Conservation (phyloP, 2,113 vertebrate genomes). For the Trichechus manatus region DNA sequence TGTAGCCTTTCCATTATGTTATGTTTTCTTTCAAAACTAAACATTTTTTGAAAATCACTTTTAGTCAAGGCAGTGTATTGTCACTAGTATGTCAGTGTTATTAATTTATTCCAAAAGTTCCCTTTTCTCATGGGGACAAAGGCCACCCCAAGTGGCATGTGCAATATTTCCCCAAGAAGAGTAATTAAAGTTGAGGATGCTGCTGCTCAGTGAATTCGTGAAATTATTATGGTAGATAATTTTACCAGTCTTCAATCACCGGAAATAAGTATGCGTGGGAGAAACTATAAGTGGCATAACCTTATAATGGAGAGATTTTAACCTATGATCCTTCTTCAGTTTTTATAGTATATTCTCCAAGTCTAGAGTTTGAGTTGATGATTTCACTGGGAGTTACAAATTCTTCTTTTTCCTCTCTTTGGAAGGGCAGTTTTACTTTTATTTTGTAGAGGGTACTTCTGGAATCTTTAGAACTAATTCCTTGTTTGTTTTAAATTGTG, state of each 20-base stretch:
- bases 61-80: not conserved
- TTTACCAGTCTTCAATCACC: not conserved
- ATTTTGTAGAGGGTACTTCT: not conserved
- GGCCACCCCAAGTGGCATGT: not conserved
- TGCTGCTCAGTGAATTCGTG: not conserved
- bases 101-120: not conserved
- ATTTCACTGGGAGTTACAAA: not conserved
- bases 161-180: not conserved
- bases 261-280: not conserved
- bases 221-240: not conserved
- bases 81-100: not conserved
- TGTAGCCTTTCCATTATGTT: not conserved
- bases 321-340: not conserved
- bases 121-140: not conserved
- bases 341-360: not conserved
- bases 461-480: not conserved
- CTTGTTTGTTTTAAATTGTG: not conserved
- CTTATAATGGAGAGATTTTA: not conserved
- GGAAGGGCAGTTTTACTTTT: not conserved
- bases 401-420: not conserved
- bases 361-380: not conserved
- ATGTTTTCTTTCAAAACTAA: not conserved
- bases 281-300: not conserved
- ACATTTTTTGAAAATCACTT: not conserved
- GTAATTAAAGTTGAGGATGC: not conserved